A percentile compares a stretch with the other conserved stretches of the same genome.
Evolutionary conservation across 2,888 invertebrate species (phyloP).

Genomic region (Leptarthrus brevirostris): DNA sequence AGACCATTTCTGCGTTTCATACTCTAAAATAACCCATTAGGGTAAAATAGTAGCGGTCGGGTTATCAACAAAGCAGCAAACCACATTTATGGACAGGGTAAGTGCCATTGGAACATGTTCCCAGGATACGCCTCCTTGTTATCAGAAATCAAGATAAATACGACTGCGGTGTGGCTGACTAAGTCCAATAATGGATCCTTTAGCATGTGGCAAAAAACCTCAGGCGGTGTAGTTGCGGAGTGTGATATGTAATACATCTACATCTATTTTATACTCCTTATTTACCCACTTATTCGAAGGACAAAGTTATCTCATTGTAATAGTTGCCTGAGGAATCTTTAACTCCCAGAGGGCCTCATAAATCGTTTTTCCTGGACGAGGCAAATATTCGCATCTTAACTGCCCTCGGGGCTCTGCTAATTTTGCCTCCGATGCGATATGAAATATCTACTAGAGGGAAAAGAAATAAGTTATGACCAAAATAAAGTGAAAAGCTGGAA

Average conservation of each 20-base stretch:
- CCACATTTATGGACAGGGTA: conserved; percentile 28
- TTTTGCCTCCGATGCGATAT: neutral
- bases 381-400: conserved; percentile 31
- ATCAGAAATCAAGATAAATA: conserved; percentile 48
- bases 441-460: conserved; percentile 9
- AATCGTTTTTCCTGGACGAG: conserved; percentile 40
- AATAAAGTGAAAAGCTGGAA: conserved; percentile 14
- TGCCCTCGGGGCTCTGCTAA: conserved; percentile 7
- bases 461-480: neutral
- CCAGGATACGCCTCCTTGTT: conserved; percentile 45
- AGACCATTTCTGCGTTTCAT: conserved; percentile 43
- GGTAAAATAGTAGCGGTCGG: conserved; percentile 30
- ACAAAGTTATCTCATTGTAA: conserved; percentile 42
- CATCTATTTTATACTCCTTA: conserved; percentile 13
- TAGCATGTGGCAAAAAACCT: conserved; percentile 17
- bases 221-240: conserved; percentile 1
- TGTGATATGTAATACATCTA: conserved; percentile 24
- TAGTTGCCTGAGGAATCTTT: conserved; percentile 42
- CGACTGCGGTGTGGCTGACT: conserved; percentile 14
- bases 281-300: conserved; percentile 21
- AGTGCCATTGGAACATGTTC: conserved; percentile 28
- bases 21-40: conserved; percentile 43
- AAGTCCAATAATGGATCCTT: conserved; percentile 31
- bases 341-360: conserved; percentile 28
- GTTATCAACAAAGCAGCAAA: conserved; percentile 28